Base-by-base conservation (phyloP, 1,140 invertebrate genomes). In the Drosophila bocqueti region DNA sequence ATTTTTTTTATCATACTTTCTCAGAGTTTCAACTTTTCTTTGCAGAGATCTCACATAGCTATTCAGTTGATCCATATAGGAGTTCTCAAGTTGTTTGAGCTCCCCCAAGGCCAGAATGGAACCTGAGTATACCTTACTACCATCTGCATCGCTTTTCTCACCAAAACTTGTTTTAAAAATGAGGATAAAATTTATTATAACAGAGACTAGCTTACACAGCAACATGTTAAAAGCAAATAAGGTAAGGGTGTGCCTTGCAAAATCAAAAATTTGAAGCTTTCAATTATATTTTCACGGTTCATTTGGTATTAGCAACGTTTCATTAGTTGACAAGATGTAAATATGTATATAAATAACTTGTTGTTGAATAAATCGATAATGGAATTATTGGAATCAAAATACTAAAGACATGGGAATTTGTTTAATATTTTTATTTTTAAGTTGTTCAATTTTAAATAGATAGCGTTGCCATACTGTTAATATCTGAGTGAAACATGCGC, bases 41-140 rank as follows among this genome's bases (percentile, higher is more conserved):
- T 62, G 29, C 10, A 77, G 31, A 15, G 16, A n/a, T 3, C n/a
- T 45, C 1, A 50, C 15, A n/a, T 68, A 77, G 31, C 47, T 55
- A 15, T 6, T 42, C 16, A 77, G 50, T 11, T 61, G 43, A 15
- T 34, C 13, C 34, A 77, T 29, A 34, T 77, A 77, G 1, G 31
- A 68, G 13, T 77, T 68, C 10, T 77, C 75, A n/a, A 77, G 45
- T 9, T 62, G 9, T 1, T 38, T 58, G 6, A 77, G 40, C 11
- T 77, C 74, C 7, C 29, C 49, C 18, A 77, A 46, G 3, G 74
- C 74, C 31, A 58, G 24, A 38, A 62, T 69, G 9, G 75, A 68
- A 34, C 40, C 76, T 13, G 75, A 21, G 21, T 77, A 77, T 10
- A 54, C 3, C 24, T 50, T 26, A 9, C 1, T 16, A 10, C 43